These are phyloP conservation scores for Otus sunia DNA, from an alignment of 2,113 vertebrate genomes.

Conservation along the genomic window DNA sequence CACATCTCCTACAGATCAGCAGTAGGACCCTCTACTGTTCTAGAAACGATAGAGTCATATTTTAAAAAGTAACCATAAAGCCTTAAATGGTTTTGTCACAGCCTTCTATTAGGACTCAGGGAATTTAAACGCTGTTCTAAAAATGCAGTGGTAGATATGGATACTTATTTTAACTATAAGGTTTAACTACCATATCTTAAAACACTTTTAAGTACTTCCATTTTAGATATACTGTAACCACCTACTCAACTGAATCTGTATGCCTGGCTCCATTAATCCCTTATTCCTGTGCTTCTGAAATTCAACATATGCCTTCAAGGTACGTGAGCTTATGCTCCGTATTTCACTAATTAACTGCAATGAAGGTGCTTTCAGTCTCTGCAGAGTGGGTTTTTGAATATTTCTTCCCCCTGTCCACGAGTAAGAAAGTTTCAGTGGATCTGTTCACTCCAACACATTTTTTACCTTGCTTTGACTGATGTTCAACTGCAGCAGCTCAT, in stretches of 20 bases:
- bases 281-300: background rate
- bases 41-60: background rate
- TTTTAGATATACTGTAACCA: background rate
- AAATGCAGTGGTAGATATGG: background rate
- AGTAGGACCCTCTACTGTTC: background rate
- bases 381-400: background rate
- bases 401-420: background rate
- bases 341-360: background rate
- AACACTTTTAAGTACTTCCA: background rate
- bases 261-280: background rate
- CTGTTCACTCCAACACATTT: background rate
- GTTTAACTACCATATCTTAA: conserved; percentile 5
- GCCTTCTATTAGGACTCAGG: background rate
- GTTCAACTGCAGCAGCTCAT: background rate
- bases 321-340: background rate
- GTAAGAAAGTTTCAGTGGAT: background rate
- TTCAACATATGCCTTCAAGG: background rate
- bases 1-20: background rate
- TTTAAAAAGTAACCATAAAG: background rate
- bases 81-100: background rate
- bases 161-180: background rate
- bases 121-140: background rate
- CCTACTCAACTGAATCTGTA: background rate
- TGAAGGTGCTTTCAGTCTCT: background rate
- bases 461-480: background rate